phyloP scores from a whole-genome alignment of 2,113 vertebrate species.

The Salvelinus namaycush region DNA sequence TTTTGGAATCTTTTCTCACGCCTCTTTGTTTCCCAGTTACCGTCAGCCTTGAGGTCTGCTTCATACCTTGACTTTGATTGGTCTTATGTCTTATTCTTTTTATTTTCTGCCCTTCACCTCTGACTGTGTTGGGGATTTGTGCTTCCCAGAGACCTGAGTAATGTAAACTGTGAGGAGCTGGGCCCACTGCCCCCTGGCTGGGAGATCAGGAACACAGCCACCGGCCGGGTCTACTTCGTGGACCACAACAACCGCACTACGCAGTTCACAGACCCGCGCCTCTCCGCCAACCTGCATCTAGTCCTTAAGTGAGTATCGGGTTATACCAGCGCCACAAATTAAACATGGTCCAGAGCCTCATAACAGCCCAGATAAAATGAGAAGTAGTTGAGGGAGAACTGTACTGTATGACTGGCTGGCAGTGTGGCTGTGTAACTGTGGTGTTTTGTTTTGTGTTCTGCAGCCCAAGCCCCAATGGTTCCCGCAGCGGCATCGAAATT shows the following conservation, averaged over 20 bases:
- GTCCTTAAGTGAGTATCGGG: conserved; percentile 89
- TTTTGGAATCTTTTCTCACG: conserved; percentile 46
- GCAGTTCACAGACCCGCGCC: conserved; percentile 96
- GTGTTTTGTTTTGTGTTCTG: conserved; percentile 30
- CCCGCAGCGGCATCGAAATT: conserved; percentile 65
- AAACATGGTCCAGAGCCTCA: not conserved
- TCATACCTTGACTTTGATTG: conserved; percentile 22
- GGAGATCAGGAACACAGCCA: conserved; percentile 98
- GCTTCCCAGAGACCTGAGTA: conserved; percentile 91
- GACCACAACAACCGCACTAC: conserved; percentile 99
- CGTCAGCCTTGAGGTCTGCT: conserved; percentile 49
- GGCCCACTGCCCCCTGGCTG: conserved; percentile 97
- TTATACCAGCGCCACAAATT: not conserved
- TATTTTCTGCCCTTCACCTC: conserved; percentile 13
- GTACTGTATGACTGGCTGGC: not conserved
- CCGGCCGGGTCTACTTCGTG: conserved; percentile 97
- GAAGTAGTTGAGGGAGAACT: not conserved
- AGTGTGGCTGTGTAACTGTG: conserved; percentile 1
- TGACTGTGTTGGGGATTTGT: not conserved
- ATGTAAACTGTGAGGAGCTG: conserved; percentile 98
- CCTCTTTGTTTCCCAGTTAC: conserved; percentile 25
- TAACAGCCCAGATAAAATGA: not conserved
- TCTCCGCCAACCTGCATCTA: conserved; percentile 96
- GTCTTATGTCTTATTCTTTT: conserved; percentile 3
- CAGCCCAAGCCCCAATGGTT: conserved; percentile 75